Evolutionary conservation across 2,888 invertebrate genomes (phyloP), one percentile per base, ranked within the genome.

Genomic region (Acanthococcus lagerstroemiae): DNA sequence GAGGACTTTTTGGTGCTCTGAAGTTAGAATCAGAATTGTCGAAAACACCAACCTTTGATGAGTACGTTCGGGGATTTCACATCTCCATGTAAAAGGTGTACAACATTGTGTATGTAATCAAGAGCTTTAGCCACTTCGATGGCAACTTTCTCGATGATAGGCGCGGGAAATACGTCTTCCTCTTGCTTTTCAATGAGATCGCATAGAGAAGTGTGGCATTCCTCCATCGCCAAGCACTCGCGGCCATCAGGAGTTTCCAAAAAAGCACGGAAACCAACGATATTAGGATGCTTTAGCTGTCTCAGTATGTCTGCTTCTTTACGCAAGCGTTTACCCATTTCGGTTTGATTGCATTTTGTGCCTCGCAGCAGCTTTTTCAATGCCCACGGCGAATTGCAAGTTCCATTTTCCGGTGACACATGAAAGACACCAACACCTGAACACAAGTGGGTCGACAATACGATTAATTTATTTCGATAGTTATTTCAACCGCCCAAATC

Each of bases 1-100:
- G n/a, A 6, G 21, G 6, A 3, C 4, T 27, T 17, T 17, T 52
- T 60, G 15, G n/a, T n/a, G 26, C n/a, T n/a, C n/a, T n/a, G n/a
- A n/a, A n/a, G n/a, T n/a, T 2, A 44, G n/a, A 4, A 1, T 3
- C 17, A 2, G 17, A 22, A 17, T 17, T 12, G 22, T 55, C 12
- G 22, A 15, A 17, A 17, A 4, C 21, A 61, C 57, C 25, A 72
- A 69, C 76, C 76, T 69, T 89, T 87, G 1, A 91, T 80, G 1
- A 92, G 79, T 48, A 92, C 78, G 74, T 92, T 92, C 73, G 83
- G 86, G 0, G 90, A 90, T 76, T 92, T 91, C 45, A 92, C 78
- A 74, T 92, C 92, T 26, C 90, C 88, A 69, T 92, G 92, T 7
- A 92, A 75, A 48, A 90, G 77, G 60, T 81, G 80, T 60, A 83